Evolutionary conservation across 2,888 invertebrate species (phyloP).

Genomic region (Steinernema carpocapsae): DNA sequence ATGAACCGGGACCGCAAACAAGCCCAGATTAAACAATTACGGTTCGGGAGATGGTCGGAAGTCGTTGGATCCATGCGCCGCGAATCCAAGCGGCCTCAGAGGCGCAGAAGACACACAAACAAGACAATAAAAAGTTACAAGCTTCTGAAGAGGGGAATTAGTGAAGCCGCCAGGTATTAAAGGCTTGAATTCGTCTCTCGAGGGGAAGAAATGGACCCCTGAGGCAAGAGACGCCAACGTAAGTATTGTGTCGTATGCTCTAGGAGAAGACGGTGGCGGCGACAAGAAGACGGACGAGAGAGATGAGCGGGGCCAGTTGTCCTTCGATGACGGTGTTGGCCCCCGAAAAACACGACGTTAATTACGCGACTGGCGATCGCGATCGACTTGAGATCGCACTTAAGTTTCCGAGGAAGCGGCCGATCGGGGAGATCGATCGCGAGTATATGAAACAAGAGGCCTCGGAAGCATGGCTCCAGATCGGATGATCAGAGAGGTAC

Average conservation of each 20-base stretch:
- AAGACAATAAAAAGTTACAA: conserved; percentile 20
- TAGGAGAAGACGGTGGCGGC: neutral
- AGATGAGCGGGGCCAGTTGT: conserved; percentile 23
- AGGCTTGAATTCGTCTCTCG: conserved; percentile 18
- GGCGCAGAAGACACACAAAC: neutral
- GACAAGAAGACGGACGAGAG: neutral
- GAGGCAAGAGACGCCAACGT: conserved; percentile 16
- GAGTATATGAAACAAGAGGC: neutral
- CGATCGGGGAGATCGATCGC: conserved; percentile 4
- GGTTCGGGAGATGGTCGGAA: no score
- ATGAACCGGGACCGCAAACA: neutral
- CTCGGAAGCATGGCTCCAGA: no score
- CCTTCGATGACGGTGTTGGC: conserved; percentile 13
- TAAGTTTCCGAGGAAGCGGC: neutral
- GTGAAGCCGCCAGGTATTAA: neutral
- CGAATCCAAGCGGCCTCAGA: neutral
- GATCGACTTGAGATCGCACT: neutral
- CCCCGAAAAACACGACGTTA: neutral
- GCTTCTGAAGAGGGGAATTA: neutral
- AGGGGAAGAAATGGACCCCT: conserved; percentile 9
- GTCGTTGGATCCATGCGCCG: neutral
- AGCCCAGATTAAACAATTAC: neutral
- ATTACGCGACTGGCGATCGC: neutral
- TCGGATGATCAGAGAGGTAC: neutral
- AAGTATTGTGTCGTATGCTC: conserved; percentile 26